Base-by-base conservation (phyloP, 2,797 vertebrate genomes). In the Gymnothorax reevesii region DNA sequence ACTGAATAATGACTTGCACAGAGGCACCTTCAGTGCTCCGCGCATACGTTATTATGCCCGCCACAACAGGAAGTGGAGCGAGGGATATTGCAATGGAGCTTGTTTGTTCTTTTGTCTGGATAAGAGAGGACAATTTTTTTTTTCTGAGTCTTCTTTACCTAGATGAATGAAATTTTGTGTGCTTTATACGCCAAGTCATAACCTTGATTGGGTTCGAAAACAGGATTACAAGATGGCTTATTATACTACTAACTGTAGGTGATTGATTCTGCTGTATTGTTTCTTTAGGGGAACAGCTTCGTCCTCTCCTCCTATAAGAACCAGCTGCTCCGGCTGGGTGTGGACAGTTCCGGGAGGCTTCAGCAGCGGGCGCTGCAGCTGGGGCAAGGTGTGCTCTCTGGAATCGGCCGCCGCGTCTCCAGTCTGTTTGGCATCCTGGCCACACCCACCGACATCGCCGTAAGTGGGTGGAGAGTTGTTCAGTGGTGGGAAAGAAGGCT, bases 371-470 rank as follows among this genome's bases (percentile, higher is more conserved):
- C 94, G 0, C 90, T 99, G 77, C 97, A 96, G 86, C 98, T 97
- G 69, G 97, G 98, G 0, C 98, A 99, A 88, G 97, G 98, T 0
- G 88, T 99, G 96, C 95, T 99, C 84, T 99, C 98, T 0, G 98
- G 98, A 82, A 97, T 99, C 66, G 97, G 98, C 0, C 96, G 98
- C 57, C 97, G 93, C 1, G 97, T 99, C 88, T 99, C 98, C 90
- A 97, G 97, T 90, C 96, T 99, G 64, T 96, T 99, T 2, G 98
- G 98, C 59, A 98, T 99, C 89, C 95, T 97, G 7, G 97, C 98
- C n/a, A 94, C 96, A 0, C 95, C 95, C 2, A 92, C 92, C 82
- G 97, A 97, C 82, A 95, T 96, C 89, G 86, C 90, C 0, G 98
- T 99, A 95, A 96, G 97, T 90, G 66, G 25, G n/a, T 1, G n/a